Base-by-base conservation (phyloP, 1,140 invertebrate species). In the Drosophila mojavensis region DNA sequence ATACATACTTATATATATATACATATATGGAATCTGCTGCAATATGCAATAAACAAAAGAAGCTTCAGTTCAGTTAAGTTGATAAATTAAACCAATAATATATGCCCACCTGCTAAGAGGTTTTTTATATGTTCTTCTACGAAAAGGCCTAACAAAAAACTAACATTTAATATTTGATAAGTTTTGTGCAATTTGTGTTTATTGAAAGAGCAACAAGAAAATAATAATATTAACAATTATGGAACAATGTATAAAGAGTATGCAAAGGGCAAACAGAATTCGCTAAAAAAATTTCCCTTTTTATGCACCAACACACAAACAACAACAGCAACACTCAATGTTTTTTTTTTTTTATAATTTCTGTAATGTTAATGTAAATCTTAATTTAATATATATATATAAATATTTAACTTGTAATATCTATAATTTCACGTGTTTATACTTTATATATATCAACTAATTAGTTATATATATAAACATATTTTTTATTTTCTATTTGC, bases 371-470 rank as follows among this genome's bases (percentile, higher is more conserved):
- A 36, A 67, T 64, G 33, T 78, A 67, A 82, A 53, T 62, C 50
- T 15, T 84, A 85, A 86, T 79, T 81, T 85, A 85, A 85, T 48
- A 59, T 48, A 11, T 39, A 39, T 39, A 39, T 39, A 5, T 30
- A 30, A 5, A 84, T 85, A 85, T 86, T 85, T 86, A 86, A 81
- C 53, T 75, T 64, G 75, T 85, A 85, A 86, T 70, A 41, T 7
- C 56, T 28, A 65, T 72, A 55, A 60, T 73, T 68, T 68, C 70
- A 68, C 33, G 64, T 73, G 70, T 73, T 73, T 73, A 68, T 73
- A 59, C 15, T 48, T 43, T 74, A 48, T 20, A n/a, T 48, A 48
- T 15, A n/a, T 45, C 6, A 7, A 9, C 43, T 20, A 65, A 41
- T 59, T 50, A 59, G 28, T 13, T 61, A 65, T 43, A 45, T 11